Base-by-base conservation (phyloP, 2,888 invertebrate species). In the Drosophila recens region DNA sequence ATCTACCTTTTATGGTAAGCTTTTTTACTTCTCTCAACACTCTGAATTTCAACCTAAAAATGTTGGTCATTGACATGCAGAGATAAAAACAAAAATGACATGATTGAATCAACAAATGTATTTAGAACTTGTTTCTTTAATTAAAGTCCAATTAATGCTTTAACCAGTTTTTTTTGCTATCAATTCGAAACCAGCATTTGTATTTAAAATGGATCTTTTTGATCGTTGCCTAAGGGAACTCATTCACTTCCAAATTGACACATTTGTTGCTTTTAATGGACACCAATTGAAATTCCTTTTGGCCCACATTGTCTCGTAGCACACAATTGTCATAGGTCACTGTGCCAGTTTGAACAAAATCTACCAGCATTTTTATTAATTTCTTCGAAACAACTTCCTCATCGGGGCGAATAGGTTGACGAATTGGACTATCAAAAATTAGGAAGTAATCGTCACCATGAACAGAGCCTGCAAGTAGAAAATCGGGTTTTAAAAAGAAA, bases 381-480 rank as follows among this genome's bases (percentile, higher is more conserved):
- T 88, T 85, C 11, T 63, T 61, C 0, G 89, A 79, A 13, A 89
- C 74, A 0, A 67, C 20, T 54, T 65, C n/a, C 36, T 89, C 83
- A 57, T 81, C 79, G 0, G 71, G 10, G 0, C 80, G 75, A 4
- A 75, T 48, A 0, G 69, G 52, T 0, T 20, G 13, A 1, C 72
- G 52, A 4, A 40, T 20, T 5, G 46, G 8, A 42, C 62, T 69
- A 9, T 73, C 66, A 27, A 91, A 87, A 6, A 91, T 79, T 9
- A 91, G 65, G 40, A 81, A 87, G 45, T 85, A 82, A 46, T 91
- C 90, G 52, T 91, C 90, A 0, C 89, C 87, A 62, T 91, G 90
- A 0, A 78, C 80, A 15, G 90, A 82, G 10, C 91, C 90, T 91
- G 38, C 17, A 10, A 57, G 1, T 9, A 49, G 6, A 27, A 4